Evolutionary conservation across 2,888 invertebrate genomes (phyloP), one percentile per base, ranked within the genome.

Genomic region (Pycnomerus fuliginosus): DNA sequence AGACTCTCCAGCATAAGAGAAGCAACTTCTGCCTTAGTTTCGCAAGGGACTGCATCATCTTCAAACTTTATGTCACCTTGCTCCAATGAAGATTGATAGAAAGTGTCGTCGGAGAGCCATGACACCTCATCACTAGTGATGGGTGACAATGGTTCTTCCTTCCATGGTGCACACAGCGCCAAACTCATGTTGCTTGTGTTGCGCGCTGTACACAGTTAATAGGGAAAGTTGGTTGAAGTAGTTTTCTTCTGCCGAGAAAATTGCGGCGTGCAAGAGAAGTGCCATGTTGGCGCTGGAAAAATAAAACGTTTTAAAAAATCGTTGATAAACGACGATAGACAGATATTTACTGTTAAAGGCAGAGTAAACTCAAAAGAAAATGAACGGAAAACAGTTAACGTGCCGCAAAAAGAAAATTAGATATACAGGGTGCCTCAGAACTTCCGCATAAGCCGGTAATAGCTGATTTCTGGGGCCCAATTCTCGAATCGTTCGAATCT

Each of bases 231-330:
- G 50, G 60, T 57, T 64, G 56, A 62, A 58, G 63, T 56, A 51
- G 51, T 50, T 38, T 49, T 51, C 42, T 60, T 60, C 52, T 78
- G 76, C 82, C 80, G 80, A 76, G 72, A 75, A 77, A 76, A 78
- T 77, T 75, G 77, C 78, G 74, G 72, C 77, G 78, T 78, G 79
- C 78, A 77, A 71, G 74, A 74, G 74, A 77, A 80, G 78, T 81
- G 89, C 89, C 89, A 90, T 89, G 70, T 63, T 84, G 89, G 88
- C 88, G 76, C 89, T 90, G 79, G 52, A 80, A 83, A 51, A 63
- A 64, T 53, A 66, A 61, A 52, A 54, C 45, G 48, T 15, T 40
- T 25, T 27, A 39, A 37, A 33, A 25, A 17, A 10, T 16, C 30
- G 12, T 15, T 2, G 17, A 24, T 2, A 34, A 12, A 22, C 20